A percentile compares a stretch with the other conserved stretches of the same genome.
These are phyloP conservation scores for Peucedramus taeniatus DNA, from an alignment of 2,113 vertebrate species.

Conservation along the genomic window DNA sequence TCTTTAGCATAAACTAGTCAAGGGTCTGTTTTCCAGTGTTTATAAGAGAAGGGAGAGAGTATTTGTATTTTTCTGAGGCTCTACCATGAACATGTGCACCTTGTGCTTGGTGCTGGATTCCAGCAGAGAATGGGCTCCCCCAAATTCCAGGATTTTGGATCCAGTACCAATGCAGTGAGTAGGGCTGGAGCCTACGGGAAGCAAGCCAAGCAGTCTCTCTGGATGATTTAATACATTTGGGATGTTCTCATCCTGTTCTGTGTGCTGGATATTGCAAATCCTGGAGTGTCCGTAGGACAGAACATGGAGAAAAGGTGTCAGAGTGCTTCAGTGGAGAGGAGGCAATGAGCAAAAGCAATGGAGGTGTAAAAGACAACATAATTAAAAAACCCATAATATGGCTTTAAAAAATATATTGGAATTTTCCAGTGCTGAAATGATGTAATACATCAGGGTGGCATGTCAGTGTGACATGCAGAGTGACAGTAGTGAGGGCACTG, in stretches of 20 bases:
- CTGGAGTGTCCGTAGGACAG: fast-evolving
- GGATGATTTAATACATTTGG: background rate
- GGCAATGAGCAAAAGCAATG: background rate
- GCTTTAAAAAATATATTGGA: slow-evolving; percentile 6
- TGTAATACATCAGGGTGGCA: background rate
- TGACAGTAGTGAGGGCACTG: background rate
- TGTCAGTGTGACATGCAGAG: background rate
- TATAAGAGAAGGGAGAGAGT: background rate
- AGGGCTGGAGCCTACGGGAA: background rate
- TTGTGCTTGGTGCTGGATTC: background rate
- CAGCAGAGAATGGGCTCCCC: background rate
- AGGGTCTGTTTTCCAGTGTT: background rate
- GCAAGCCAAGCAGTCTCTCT: background rate
- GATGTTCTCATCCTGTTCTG: background rate
- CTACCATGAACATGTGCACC: fast-evolving
- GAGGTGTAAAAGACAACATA: background rate
- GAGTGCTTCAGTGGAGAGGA: background rate
- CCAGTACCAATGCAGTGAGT: background rate
- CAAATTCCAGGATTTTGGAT: fast-evolving
- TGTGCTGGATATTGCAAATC: background rate
- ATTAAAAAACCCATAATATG: background rate
- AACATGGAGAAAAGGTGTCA: background rate
- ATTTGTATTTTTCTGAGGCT: background rate
- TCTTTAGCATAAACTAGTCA: background rate
- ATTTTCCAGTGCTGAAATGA: slow-evolving; percentile 21